Percentiles rank a stretch among this genome's conserved stretches.
phyloP scores from a whole-genome alignment of 2,113 vertebrate genomes.

The Dicentrarchus labrax region DNA sequence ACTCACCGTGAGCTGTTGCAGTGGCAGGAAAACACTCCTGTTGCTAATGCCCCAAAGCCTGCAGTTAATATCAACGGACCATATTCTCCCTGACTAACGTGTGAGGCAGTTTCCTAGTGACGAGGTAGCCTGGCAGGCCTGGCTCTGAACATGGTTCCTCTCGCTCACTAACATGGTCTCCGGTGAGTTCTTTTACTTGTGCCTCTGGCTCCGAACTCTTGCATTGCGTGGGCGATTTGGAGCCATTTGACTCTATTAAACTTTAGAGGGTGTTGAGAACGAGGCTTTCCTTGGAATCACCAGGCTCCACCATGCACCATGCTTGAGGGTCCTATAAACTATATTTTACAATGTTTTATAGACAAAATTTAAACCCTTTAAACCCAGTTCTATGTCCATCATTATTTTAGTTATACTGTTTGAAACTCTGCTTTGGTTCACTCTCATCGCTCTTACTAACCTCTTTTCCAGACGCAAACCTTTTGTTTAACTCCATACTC shows the following conservation, averaged over 20 bases:
- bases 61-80: constrained; percentile 56
- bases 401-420: background rate
- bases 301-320: too few species aligned
- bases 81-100: constrained; percentile 42
- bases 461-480: background rate
- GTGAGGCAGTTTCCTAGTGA: constrained; percentile 31
- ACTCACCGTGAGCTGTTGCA: constrained; percentile 63
- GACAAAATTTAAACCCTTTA: background rate
- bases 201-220: constrained; percentile 35
- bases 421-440: background rate
- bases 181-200: constrained; percentile 36
- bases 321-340: constrained; percentile 2
- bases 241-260: constrained; percentile 51
- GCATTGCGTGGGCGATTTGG: constrained; percentile 16
- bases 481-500: background rate
- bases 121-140: constrained; percentile 27
- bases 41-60: constrained; percentile 33
- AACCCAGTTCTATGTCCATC: background rate
- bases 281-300: constrained; percentile 3
- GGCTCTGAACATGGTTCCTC: constrained; percentile 2
- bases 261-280: constrained; percentile 23
- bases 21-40: constrained; percentile 36
- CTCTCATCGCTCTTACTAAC: background rate
- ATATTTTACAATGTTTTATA: background rate
- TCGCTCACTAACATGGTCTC: constrained; percentile 52